Evolutionary conservation across 2,113 vertebrate genomes (phyloP).

Genomic region (Neogobius melanostomus): DNA sequence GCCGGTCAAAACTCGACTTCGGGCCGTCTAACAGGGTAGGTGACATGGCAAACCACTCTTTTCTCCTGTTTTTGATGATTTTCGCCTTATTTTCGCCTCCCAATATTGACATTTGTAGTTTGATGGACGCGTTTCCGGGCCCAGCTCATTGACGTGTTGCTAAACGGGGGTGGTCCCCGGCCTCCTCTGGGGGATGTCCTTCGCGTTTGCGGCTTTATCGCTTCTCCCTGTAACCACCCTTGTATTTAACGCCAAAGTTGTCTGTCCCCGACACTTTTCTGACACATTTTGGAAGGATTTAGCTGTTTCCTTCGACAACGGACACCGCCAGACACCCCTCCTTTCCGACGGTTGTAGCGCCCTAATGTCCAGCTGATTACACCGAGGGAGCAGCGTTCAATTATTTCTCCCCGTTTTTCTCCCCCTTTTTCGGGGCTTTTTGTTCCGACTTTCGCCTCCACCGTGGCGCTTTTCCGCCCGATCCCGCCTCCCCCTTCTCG

Average conservation of each 20-base stretch:
- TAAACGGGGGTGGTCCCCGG: slow-evolving; percentile 45
- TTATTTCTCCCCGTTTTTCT: slow-evolving; percentile 26
- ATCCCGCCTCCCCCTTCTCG: neutral
- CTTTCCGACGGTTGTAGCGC: slow-evolving; percentile 66
- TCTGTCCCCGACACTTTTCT: neutral
- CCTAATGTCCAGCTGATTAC: slow-evolving; percentile 86
- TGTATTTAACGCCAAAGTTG: neutral
- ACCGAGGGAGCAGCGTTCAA: slow-evolving; percentile 76
- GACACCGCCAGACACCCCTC: slow-evolving; percentile 27
- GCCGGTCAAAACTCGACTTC: neutral
- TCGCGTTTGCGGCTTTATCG: slow-evolving; percentile 3
- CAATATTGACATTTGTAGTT: slow-evolving; percentile 66
- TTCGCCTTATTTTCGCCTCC: slow-evolving; percentile 19
- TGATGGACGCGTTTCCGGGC: slow-evolving; percentile 66
- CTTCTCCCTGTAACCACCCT: neutral
- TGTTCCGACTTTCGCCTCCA: slow-evolving; percentile 15
- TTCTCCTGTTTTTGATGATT: neutral
- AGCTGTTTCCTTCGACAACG: neutral
- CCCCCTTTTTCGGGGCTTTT: slow-evolving; percentile 34
- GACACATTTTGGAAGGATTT: neutral
- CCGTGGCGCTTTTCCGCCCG: neutral
- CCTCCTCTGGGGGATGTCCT: slow-evolving; percentile 35
- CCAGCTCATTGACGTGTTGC: slow-evolving; percentile 39
- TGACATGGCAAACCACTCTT: neutral
- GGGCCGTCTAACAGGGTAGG: neutral